Evolutionary conservation across 2,888 invertebrate species (phyloP), one percentile per base, ranked within the genome.

Genomic region (Epinotia demarniana): DNA sequence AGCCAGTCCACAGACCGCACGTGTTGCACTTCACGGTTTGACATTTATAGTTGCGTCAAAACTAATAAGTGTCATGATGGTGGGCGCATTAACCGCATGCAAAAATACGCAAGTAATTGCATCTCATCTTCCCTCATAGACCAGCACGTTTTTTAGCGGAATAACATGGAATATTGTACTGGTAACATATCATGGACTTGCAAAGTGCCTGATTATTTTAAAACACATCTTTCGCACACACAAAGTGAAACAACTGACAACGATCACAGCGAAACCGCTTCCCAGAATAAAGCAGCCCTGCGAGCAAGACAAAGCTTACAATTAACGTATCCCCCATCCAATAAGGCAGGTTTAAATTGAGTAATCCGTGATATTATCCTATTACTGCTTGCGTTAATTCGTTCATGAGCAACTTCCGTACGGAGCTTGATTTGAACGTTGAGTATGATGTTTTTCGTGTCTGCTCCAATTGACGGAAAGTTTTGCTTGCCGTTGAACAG

Each of bases 291-390:
- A 62, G 39, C 63, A 64, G 49, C 49, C 33, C 64, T 61, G 46
- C 1, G 58, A 43, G 23, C 23, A 27, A 63, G 77, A 78, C 76
- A 84, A 85, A 86, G 82, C 78, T 80, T 75, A 81, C 85, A 89
- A 90, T 89, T 89, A 89, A 87, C 84, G 79, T 84, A 80, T 83
- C 80, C 79, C 84, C 87, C 85, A 88, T 87, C 85, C 87, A 90
- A 90, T 90, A 86, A 87, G 86, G 82, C 84, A 79, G 82, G 81
- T 85, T 84, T 83, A 85, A 86, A 88, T 84, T 86, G 89, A 85
- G 85, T 87, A 87, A 89, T 85, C 86, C 84, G 81, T 84, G 86
- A 87, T 86, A 89, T 90, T 90, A 90, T 90, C 87, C 88, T 83
- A 86, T 90, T 89, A 87, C 84, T 83, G 79, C 76, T 67, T 83